Evolutionary conservation across 2,888 invertebrate species (phyloP).

Genomic region (Zygogramma bicolorata): DNA sequence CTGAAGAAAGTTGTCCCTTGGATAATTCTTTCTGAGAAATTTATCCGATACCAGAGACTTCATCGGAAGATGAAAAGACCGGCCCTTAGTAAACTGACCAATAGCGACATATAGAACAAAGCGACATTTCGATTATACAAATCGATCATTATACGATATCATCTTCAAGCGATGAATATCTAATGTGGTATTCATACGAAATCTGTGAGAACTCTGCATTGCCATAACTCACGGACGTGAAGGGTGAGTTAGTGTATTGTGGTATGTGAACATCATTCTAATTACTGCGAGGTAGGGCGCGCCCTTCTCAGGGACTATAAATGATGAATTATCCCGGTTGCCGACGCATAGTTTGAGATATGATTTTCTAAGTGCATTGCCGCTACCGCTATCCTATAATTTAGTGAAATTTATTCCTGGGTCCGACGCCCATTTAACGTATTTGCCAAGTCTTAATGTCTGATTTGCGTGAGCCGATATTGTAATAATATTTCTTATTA

Average conservation of each 20-base stretch:
- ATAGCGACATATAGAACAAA: no score
- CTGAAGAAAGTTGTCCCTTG: no score
- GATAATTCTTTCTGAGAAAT: no score
- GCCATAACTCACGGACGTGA: not conserved
- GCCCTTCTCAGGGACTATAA: constrained; percentile 16
- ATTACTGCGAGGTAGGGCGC: constrained; percentile 5
- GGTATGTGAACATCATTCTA: constrained; percentile 2
- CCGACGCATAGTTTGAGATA: constrained; percentile 29
- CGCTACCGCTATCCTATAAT: constrained; percentile 39
- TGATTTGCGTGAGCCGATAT: constrained; percentile 46
- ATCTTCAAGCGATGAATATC: not conserved
- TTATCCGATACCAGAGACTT: no score
- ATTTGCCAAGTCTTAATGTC: constrained; percentile 49
- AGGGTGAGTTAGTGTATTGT: not conserved
- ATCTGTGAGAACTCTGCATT: not conserved
- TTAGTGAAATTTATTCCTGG: constrained; percentile 45
- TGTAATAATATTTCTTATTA: constrained; percentile 40
- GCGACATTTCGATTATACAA: no score
- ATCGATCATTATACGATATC: no score
- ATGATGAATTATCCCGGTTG: constrained; percentile 25
- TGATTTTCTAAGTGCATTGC: constrained; percentile 38
- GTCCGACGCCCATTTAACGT: constrained; percentile 46
- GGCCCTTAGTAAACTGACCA: no score
- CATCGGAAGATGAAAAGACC: no score
- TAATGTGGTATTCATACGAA: not conserved